Conservation (phyloP, 2,113 vertebrate species). For the Castor canadensis region DNA sequence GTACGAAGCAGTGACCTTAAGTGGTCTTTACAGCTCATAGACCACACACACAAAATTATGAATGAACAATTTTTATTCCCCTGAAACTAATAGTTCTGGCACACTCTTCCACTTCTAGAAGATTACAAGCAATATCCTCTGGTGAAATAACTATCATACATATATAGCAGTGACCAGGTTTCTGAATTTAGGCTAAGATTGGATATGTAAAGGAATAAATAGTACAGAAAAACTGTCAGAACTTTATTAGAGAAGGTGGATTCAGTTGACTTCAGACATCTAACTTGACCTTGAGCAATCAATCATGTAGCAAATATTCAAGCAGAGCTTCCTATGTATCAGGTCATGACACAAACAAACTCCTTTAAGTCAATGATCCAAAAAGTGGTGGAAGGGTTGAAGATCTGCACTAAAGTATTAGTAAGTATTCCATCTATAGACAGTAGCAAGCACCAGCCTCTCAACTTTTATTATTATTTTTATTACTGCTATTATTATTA, state of each 20-base stretch:
- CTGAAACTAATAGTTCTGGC: constrained; percentile 74
- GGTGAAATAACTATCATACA: constrained; percentile 61
- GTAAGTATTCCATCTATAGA: neutral
- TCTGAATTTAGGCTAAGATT: constrained; percentile 61
- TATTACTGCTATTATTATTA: too few species aligned
- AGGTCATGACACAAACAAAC: neutral
- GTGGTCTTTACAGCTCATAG: constrained; percentile 83
- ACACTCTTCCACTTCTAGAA: constrained; percentile 56
- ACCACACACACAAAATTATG: constrained; percentile 82
- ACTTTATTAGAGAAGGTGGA: constrained; percentile 55
- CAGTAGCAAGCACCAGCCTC: neutral
- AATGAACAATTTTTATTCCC: constrained; percentile 82
- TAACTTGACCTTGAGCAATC: constrained; percentile 55
- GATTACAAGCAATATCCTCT: constrained; percentile 68
- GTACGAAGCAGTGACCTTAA: constrained; percentile 83
- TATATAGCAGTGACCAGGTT: constrained; percentile 56
- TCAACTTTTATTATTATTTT: neutral
- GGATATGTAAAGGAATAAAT: constrained; percentile 5
- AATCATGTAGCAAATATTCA: constrained; percentile 42
- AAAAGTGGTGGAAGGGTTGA: neutral
- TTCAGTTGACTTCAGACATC: constrained; percentile 19
- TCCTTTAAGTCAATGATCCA: neutral
- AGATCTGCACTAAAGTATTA: neutral
- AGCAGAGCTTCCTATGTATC: neutral
- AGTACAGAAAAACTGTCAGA: constrained; percentile 32